A percentile compares a stretch with the other conserved stretches of the same genome.
These are phyloP conservation scores for Amphipoea oculea DNA, from an alignment of 2,888 invertebrate species.

Conservation along the genomic window DNA sequence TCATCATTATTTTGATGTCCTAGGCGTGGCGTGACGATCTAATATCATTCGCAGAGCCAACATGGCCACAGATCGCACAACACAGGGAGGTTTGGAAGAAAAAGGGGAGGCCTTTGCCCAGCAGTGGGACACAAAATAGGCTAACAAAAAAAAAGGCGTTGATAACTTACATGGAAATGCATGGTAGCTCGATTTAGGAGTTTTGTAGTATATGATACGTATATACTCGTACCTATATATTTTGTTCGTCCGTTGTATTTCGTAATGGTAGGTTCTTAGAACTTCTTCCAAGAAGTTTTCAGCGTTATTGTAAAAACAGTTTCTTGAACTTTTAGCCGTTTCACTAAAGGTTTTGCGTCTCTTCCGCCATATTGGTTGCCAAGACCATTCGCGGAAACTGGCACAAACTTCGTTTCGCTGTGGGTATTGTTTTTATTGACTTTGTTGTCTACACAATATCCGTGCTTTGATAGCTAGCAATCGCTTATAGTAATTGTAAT, in stretches of 20 bases:
- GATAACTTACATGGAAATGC: background rate
- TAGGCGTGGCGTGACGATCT: background rate
- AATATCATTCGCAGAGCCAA: too few relatives aligned
- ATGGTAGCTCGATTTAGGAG: background rate
- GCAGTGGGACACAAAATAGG: too few relatives aligned
- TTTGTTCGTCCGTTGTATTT: background rate
- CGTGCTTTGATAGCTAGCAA: constrained; percentile 24
- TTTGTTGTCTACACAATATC: constrained; percentile 44
- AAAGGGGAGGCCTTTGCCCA: too few relatives aligned
- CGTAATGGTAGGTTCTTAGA: background rate
- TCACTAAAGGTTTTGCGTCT: constrained; percentile 36
- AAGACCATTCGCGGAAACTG: constrained; percentile 35
- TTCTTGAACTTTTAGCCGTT: constrained; percentile 37
- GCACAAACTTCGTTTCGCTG: constrained; percentile 27
- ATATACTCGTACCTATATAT: background rate
- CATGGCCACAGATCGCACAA: too few relatives aligned
- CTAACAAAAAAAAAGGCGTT: background rate
- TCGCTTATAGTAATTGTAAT: constrained; percentile 12
- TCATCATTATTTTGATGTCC: background rate
- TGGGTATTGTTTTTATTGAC: constrained; percentile 33
- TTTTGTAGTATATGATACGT: background rate
- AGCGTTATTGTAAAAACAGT: constrained; percentile 38
- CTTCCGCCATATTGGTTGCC: constrained; percentile 46
- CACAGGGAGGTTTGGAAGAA: too few relatives aligned
- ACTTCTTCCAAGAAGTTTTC: constrained; percentile 15